A percentile compares a stretch with the other conserved stretches of the same genome.
phyloP scores from a whole-genome alignment of 2,797 vertebrate genomes.

The Morus bassanus region DNA sequence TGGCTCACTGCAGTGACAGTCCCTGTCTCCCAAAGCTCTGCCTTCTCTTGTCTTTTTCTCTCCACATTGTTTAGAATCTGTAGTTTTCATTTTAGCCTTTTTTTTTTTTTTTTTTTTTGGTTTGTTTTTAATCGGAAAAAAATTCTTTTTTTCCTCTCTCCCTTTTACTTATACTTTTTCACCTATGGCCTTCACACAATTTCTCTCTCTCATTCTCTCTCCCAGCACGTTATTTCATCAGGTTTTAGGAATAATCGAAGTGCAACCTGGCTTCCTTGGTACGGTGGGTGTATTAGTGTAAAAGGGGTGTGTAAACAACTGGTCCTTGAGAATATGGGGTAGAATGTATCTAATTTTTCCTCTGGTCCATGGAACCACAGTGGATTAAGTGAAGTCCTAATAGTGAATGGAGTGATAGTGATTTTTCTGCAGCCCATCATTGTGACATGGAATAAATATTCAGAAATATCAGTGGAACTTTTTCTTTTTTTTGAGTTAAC shows the following conservation, averaged over 20 bases:
- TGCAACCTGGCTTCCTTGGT: not conserved
- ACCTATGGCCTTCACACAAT: accelerated
- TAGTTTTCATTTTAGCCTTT: no score
- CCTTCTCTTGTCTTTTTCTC: not conserved
- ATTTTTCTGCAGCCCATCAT: not conserved
- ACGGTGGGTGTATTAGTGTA: not conserved
- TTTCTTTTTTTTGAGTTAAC: not conserved
- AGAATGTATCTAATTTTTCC: not conserved
- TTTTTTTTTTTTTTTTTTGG: no score
- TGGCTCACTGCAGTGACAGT: not conserved
- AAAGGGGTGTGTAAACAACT: not conserved
- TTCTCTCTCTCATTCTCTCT: not conserved
- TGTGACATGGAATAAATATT: not conserved
- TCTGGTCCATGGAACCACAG: not conserved
- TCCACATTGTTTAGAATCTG: not conserved
- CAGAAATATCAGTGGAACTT: not conserved
- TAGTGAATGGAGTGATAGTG: not conserved
- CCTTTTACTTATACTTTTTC: not conserved
- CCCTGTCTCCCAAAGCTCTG: not conserved
- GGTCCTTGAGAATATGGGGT: not conserved
- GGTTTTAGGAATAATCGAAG: not conserved
- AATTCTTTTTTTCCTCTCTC: no score
- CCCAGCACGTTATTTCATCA: not conserved
- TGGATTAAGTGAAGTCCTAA: not conserved
- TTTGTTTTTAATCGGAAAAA: no score